A percentile compares a stretch with the other conserved stretches of the same genome.
Evolutionary conservation across 2,797 vertebrate genomes (phyloP).

Genomic region (Anabacerthia variegaticeps): DNA sequence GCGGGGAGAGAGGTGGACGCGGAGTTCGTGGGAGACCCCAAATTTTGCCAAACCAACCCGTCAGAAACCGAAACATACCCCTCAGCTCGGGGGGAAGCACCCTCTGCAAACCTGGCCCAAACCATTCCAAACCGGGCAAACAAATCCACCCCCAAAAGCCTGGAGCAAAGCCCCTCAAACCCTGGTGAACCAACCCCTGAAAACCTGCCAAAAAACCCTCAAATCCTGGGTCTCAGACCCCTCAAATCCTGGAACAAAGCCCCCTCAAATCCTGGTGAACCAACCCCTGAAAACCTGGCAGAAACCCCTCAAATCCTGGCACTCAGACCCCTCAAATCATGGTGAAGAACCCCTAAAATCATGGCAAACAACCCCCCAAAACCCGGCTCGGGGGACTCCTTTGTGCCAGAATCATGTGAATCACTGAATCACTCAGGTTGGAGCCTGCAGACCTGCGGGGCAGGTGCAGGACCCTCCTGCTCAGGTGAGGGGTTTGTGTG

Average conservation of each 20-base stretch:
- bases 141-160: not conserved
- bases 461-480: too few relatives aligned
- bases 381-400: accelerated
- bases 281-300: not conserved
- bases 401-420: accelerated
- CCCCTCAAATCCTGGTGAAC: too few relatives aligned
- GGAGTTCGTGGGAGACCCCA: not conserved
- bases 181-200: too few relatives aligned
- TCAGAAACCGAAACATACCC: not conserved
- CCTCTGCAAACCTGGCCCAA: not conserved
- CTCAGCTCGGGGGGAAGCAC: not conserved
- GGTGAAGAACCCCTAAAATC: not conserved
- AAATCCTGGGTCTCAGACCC: not conserved
- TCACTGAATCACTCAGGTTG: too few relatives aligned
- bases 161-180: not conserved
- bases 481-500: not conserved
- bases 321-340: too few relatives aligned
- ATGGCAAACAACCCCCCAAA: not conserved
- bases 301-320: not conserved
- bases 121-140: too few relatives aligned
- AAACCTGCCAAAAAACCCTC: not conserved
- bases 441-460: accelerated
- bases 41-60: too few relatives aligned
- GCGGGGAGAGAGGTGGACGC: not conserved
- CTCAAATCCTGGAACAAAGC: too few relatives aligned